Evolutionary conservation across 2,888 invertebrate genomes (phyloP), one percentile per base, ranked within the genome.

Genomic region (Drosophila tanythrix): DNA sequence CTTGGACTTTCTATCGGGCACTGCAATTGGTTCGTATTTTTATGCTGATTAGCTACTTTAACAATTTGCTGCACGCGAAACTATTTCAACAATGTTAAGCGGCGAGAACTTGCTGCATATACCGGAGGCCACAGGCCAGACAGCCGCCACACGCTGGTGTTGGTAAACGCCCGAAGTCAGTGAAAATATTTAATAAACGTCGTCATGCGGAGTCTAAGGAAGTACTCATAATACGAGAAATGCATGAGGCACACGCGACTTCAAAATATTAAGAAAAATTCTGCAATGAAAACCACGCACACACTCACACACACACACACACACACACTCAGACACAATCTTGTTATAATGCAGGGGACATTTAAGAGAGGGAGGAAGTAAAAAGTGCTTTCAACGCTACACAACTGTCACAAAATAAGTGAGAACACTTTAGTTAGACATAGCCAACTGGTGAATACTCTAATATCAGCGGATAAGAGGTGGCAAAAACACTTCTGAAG

Each of bases 21-120:
- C 63, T 61, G 50, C 63, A 60, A 80, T 76, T 67, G 70, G 48
- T 38, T 61, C 68, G 82, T 77, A 82, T 85, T 86, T 81, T 88
- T 88, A 85, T 85, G 85, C 83, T 85, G 85, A 85, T 85, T 85
- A 85, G 83, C 73, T 70, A 78, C 58, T 82, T 82, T 85, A 85
- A 88, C 86, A 85, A 85, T 85, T 88, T 85, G 57, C 78, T 70
- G 74, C 85, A 88, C 85, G 85, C 85, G 82, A 85, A 85, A 85
- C 83, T 86, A 88, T 85, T 86, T 88, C 67, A 82, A 74, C 68
- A 72, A 72, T 78, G 74, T 73, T 33, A 48, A 48, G 52, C 64
- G 48, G 63, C 64, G 56, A 68, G 55, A 81, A 79, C 79, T 77
- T 77, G 67, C 70, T 78, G 66, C 83, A 85, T 85, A 88, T 75